Conservation (phyloP, 2,888 invertebrate species). For the Ophion costatus region DNA sequence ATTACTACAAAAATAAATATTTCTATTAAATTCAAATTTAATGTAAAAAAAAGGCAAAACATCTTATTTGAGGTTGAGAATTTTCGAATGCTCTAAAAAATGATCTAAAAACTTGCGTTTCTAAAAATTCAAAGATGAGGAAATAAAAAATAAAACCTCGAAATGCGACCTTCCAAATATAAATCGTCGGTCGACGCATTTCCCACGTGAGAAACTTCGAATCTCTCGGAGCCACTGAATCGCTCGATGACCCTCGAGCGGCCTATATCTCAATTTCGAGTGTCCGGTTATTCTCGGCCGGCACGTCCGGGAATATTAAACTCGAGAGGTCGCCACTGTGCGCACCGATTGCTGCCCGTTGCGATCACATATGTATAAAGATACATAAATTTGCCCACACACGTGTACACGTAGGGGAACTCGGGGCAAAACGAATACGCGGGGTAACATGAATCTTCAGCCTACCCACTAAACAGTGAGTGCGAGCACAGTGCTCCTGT, state of each 20-base stretch:
- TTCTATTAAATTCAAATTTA: too few relatives aligned
- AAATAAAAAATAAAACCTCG: not conserved
- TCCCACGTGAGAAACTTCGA: not conserved
- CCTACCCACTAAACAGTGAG: too few relatives aligned
- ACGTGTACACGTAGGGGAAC: not conserved
- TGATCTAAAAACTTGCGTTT: too few relatives aligned
- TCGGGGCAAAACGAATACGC: too few relatives aligned
- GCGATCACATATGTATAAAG: not conserved
- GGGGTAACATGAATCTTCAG: too few relatives aligned
- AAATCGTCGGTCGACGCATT: not conserved
- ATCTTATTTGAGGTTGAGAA: too few relatives aligned
- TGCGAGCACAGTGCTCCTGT: too few relatives aligned
- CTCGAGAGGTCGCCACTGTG: constrained; percentile 9
- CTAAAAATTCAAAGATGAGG: too few relatives aligned
- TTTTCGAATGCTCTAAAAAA: too few relatives aligned
- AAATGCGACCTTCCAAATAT: not conserved
- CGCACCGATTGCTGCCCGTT: not conserved
- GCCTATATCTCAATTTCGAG: constrained; percentile 47
- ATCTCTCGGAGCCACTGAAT: not conserved
- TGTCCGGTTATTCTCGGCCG: constrained; percentile 25
- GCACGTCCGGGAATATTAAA: constrained; percentile 39
- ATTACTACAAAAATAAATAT: too few relatives aligned
- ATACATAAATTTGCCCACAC: not conserved
- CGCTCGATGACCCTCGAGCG: constrained; percentile 8
- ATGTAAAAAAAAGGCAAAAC: too few relatives aligned